Evolutionary conservation across 2,113 vertebrate genomes (phyloP).

Genomic region (Chlamydotis undulata): DNA sequence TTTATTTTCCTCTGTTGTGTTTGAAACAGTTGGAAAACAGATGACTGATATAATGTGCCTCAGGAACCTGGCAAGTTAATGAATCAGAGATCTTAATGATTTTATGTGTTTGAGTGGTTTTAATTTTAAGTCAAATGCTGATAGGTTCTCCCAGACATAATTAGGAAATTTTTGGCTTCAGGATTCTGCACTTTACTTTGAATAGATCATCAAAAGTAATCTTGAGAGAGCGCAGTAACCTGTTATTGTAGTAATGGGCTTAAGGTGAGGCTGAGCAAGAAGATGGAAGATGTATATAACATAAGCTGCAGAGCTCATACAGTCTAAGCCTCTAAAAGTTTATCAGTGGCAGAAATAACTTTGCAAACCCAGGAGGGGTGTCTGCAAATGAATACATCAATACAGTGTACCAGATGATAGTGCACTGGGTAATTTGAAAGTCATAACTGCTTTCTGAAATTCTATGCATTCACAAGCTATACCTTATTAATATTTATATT

Average conservation of each 20-base stretch:
- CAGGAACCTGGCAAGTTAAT: neutral
- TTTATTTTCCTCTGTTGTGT: neutral
- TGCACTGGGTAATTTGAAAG: conserved; percentile 10
- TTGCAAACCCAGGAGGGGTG: neutral
- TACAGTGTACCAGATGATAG: neutral
- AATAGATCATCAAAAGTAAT: neutral
- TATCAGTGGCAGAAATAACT: neutral
- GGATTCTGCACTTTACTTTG: neutral
- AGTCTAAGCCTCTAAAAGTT: neutral
- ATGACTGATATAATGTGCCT: neutral
- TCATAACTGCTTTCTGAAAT: neutral
- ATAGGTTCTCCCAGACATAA: neutral
- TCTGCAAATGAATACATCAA: conserved; percentile 5
- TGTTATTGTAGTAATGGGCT: neutral
- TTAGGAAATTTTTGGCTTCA: neutral
- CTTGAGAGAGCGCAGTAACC: neutral
- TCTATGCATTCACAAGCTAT: neutral
- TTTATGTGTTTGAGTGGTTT: neutral
- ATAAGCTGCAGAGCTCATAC: neutral
- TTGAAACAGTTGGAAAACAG: neutral
- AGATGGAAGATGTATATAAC: neutral
- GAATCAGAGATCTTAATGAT: neutral
- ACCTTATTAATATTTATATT: conserved; percentile 41
- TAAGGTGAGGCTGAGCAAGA: neutral
- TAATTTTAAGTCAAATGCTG: neutral